Evolutionary conservation across 2,888 invertebrate genomes (phyloP), one percentile per base, ranked within the genome.

Genomic region (Lapara coniferarum): DNA sequence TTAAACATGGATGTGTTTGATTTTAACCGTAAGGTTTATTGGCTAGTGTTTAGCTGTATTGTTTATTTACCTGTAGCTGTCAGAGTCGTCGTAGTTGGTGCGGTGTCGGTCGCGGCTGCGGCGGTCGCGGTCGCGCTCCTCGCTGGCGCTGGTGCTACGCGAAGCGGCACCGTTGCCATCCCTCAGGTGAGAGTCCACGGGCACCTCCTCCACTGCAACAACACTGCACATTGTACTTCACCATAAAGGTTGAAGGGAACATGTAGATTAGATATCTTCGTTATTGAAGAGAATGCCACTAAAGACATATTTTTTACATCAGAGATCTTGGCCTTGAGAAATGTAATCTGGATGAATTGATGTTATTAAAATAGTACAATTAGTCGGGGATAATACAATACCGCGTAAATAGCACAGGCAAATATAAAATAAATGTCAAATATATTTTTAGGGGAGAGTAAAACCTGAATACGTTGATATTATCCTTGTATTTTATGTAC

Each of bases 181-280:
- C 44, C 67, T 67, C 74, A 90, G 74, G 73, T 94, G 93, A 0
- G 94, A 93, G 80, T 93, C 93, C 75, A 94, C 90, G 0, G 94
- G 93, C 71, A 94, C 94, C 81, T 94, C 94, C 76, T 94, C 91
- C 72, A 94, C 94, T 94, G 85, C 14, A 92, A 93, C 89, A 90
- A 91, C n/a, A 30, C 72, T 70, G 57, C 66, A 55, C 71, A 8
- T 16, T 59, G 51, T 68, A 52, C 57, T 44, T 12, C 13, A 51
- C n/a, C 44, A 56, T 30, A 67, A 13, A 25, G 19, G 12, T 19
- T 56, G 5, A 7, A 16, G 51, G 51, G 37, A 37, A 51, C 12
- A 19, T 55, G 6, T 56, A 0, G 6, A 12, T 13, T 56, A 25
- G 25, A 8, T 12, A 30, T 37, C 37, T 37, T 37, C 37, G 5